phyloP scores from a whole-genome alignment of 2,888 invertebrate species.

The Leuctra nigra region DNA sequence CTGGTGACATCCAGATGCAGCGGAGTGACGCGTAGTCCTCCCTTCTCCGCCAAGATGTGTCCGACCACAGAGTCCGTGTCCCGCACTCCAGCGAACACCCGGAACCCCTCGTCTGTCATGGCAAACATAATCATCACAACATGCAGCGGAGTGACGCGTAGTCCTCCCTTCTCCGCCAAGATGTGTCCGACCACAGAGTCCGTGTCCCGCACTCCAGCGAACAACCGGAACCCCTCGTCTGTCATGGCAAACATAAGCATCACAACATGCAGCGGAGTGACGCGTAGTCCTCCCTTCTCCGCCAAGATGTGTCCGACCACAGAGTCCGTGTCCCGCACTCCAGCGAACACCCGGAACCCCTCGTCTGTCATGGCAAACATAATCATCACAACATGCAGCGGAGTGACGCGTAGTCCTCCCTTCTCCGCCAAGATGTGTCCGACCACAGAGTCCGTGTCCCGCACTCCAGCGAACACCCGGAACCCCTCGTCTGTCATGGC shows the following conservation, averaged over 20 bases:
- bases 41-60: conserved; percentile 36
- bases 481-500: conserved; percentile 57
- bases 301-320: conserved; percentile 31
- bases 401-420: conserved; percentile 44
- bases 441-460: conserved; percentile 25
- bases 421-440: conserved; percentile 35
- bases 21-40: conserved; percentile 44
- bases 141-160: conserved; percentile 53
- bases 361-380: conserved; percentile 42
- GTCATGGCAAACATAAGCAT: neutral
- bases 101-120: conserved; percentile 60
- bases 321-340: conserved; percentile 39
- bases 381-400: conserved; percentile 50
- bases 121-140: conserved; percentile 41
- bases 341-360: conserved; percentile 74
- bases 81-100: conserved; percentile 66
- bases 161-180: conserved; percentile 36
- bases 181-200: conserved; percentile 29
- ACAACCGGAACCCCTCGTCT: conserved; percentile 66
- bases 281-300: conserved; percentile 39
- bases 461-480: conserved; percentile 68
- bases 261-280: conserved; percentile 58
- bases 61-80: conserved; percentile 27
- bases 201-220: conserved; percentile 53
- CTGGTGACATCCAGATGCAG: conserved; percentile 71